Percentiles rank a stretch among this genome's conserved stretches.
These are phyloP conservation scores for Mormyrus lacerda DNA, from an alignment of 2,113 vertebrate species.

Conservation along the genomic window DNA sequence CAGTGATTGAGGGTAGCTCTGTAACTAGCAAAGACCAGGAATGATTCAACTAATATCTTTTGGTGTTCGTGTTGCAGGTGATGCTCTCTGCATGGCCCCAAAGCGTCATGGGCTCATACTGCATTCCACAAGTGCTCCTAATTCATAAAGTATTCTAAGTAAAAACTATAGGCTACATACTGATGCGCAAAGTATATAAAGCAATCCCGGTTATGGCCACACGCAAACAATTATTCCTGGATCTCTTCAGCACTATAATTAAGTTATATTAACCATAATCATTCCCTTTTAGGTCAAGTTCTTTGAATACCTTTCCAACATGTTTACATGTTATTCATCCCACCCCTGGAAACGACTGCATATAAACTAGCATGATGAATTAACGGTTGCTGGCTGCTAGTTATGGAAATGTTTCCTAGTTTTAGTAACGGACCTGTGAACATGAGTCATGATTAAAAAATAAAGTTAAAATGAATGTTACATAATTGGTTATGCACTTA, in stretches of 20 bases:
- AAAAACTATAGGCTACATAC: background rate
- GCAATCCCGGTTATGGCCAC: background rate
- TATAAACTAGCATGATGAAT: background rate
- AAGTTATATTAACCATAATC: background rate
- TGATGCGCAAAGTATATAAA: background rate
- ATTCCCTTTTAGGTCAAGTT: background rate
- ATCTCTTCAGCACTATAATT: background rate
- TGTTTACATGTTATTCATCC: background rate
- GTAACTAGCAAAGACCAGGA: background rate
- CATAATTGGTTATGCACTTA: background rate
- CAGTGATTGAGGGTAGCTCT: background rate
- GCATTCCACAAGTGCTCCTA: background rate
- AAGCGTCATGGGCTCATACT: background rate
- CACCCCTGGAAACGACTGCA: background rate
- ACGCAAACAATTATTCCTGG: background rate
- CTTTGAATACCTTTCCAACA: background rate
- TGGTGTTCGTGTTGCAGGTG: background rate
- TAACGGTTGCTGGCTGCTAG: background rate
- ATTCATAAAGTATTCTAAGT: background rate
- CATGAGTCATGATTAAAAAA: background rate
- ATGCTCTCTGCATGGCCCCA: background rate
- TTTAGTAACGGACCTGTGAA: background rate
- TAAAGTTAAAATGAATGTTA: background rate
- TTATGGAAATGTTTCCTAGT: background rate
- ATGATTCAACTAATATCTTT: background rate